phyloP scores from a whole-genome alignment of 1,140 invertebrate genomes.

The Eumaeus atala region DNA sequence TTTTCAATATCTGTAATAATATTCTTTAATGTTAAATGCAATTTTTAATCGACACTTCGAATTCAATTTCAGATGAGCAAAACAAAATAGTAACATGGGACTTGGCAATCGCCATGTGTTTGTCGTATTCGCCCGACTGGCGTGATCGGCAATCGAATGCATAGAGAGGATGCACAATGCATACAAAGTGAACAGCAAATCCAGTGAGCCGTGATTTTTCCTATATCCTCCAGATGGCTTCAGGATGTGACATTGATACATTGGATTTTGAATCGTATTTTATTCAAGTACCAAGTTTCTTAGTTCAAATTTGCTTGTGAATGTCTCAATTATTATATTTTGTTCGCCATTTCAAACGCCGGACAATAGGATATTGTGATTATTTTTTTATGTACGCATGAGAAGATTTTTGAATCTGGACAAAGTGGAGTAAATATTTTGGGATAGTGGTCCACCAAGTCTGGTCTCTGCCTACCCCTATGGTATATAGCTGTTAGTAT shows the following conservation, averaged over 20 bases:
- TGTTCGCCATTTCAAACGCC: too few relatives aligned
- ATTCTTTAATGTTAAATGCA: not conserved
- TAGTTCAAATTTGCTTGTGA: too few relatives aligned
- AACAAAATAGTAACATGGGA: not conserved
- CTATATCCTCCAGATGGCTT: not conserved
- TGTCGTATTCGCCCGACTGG: not conserved
- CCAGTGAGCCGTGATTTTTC: not conserved
- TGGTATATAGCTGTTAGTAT: too few relatives aligned
- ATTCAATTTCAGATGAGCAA: not conserved
- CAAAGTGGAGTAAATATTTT: too few relatives aligned
- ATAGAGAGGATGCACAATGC: conserved; percentile 6
- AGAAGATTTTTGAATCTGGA: too few relatives aligned
- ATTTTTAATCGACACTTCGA: not conserved
- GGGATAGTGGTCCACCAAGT: too few relatives aligned
- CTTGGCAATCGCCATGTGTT: not conserved
- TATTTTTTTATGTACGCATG: too few relatives aligned
- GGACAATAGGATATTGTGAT: too few relatives aligned
- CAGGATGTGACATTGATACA: not conserved
- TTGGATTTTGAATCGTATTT: not conserved
- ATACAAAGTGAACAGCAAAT: conserved; percentile 5
- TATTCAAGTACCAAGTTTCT: too few relatives aligned
- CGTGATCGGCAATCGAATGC: not conserved
- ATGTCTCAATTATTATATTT: too few relatives aligned
- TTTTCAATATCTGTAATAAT: too few relatives aligned
- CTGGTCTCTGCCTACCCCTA: too few relatives aligned